Percentiles rank a stretch among this genome's conserved stretches.
Evolutionary conservation across 2,888 invertebrate species (phyloP).

Genomic region (Myopa tessellatipennis): DNA sequence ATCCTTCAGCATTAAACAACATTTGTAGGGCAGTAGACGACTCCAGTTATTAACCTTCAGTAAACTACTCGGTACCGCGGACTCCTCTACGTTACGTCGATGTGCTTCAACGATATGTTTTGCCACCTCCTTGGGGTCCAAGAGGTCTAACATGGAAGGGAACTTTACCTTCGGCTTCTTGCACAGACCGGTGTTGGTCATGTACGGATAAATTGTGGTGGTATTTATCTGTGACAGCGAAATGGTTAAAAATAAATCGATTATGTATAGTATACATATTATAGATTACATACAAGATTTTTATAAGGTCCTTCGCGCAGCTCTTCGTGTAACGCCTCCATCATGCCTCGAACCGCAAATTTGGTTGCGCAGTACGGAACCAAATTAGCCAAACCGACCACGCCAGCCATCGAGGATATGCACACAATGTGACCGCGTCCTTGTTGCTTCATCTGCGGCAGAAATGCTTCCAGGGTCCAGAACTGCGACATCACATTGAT

Average conservation of each 20-base stretch:
- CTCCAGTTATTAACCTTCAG: constrained; percentile 71
- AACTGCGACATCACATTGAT: constrained; percentile 84
- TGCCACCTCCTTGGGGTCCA: constrained; percentile 76
- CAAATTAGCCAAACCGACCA: constrained; percentile 78
- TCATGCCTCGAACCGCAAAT: constrained; percentile 85
- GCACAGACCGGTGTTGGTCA: constrained; percentile 88
- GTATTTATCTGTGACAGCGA: constrained; percentile 73
- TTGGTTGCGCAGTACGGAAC: constrained; percentile 87
- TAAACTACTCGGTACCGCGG: constrained; percentile 75
- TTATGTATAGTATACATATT: constrained; percentile 1
- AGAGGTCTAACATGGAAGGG: constrained; percentile 75
- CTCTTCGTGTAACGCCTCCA: constrained; percentile 86
- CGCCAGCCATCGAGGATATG: constrained; percentile 81
- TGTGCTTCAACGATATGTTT: constrained; percentile 77
- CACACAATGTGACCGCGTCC: constrained; percentile 83
- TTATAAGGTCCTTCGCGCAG: constrained; percentile 70
- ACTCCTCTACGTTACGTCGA: constrained; percentile 72
- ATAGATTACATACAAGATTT: constrained; percentile 55
- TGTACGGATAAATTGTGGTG: constrained; percentile 88
- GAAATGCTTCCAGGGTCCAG: constrained; percentile 80
- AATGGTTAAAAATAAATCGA: background rate
- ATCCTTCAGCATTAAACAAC: constrained; percentile 72
- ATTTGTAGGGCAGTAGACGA: constrained; percentile 72
- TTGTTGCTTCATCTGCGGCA: constrained; percentile 80
- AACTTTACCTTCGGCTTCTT: constrained; percentile 81